Evolutionary conservation across 2,797 vertebrate species (phyloP).

Genomic region (Nannoperca obscura): DNA sequence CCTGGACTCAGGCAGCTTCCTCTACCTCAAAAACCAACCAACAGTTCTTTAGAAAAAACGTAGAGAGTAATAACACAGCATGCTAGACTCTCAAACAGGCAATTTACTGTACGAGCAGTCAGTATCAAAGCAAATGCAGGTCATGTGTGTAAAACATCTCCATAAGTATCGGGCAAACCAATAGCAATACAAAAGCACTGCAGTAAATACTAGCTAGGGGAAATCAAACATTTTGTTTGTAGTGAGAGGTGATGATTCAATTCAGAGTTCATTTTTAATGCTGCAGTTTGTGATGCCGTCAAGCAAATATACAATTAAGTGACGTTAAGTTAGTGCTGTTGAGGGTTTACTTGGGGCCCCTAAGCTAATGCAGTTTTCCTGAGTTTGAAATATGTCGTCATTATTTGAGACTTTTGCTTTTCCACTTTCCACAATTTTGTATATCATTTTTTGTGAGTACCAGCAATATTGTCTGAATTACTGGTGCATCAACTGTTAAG

Average conservation of each 20-base stretch:
- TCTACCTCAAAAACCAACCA: constrained; percentile 56
- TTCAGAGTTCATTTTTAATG: background rate
- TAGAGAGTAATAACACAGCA: constrained; percentile 17
- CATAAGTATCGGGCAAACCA: constrained; percentile 10
- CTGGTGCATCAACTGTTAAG: background rate
- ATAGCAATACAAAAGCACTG: background rate
- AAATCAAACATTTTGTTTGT: constrained; percentile 7
- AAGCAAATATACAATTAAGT: constrained; percentile 2
- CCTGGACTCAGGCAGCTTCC: constrained; percentile 35
- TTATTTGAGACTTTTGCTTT: constrained; percentile 11
- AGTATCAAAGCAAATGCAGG: constrained; percentile 30
- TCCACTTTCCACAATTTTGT: constrained; percentile 7
- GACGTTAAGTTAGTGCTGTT: background rate
- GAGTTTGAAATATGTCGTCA: background rate
- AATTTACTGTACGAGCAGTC: background rate
- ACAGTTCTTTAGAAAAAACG: constrained; percentile 33
- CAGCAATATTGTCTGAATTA: background rate
- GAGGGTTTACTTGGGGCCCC: background rate
- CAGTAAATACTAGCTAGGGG: constrained; percentile 3
- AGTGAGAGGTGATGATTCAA: constrained; percentile 11
- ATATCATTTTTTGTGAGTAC: background rate
- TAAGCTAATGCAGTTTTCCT: background rate
- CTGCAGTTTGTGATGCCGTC: background rate
- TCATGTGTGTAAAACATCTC: constrained; percentile 7
- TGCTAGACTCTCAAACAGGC: background rate